phyloP scores from a whole-genome alignment of 2,888 invertebrate genomes.

The Pseudeuparius sepicola region DNA sequence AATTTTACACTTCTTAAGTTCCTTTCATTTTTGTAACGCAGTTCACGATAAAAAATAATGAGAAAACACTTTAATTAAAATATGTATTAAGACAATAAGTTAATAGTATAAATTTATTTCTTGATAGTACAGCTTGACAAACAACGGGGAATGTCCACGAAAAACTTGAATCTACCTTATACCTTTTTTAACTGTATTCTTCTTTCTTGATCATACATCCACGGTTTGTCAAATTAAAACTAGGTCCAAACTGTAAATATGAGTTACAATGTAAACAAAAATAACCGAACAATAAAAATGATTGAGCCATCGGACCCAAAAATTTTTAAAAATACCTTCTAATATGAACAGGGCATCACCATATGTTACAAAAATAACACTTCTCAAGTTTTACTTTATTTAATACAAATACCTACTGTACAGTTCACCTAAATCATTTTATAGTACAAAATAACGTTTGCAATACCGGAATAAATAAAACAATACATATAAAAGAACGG shows the following conservation, averaged over 20 bases:
- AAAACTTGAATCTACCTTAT: too few species aligned
- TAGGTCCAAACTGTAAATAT: too few species aligned
- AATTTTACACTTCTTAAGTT: too few species aligned
- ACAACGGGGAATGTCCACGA: conserved; percentile 39
- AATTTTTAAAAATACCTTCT: conserved; percentile 30
- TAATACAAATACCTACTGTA: conserved; percentile 30
- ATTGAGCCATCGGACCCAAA: conserved; percentile 27
- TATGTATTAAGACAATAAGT: conserved; percentile 33
- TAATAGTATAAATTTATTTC: conserved; percentile 39
- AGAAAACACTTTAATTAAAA: too few species aligned
- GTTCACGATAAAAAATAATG: too few species aligned
- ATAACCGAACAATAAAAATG: conserved; percentile 32
- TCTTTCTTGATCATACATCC: conserved; percentile 22
- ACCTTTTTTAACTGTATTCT: too few species aligned
- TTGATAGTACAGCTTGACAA: conserved; percentile 39
- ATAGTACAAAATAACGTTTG: conserved; percentile 27
- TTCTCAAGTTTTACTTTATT: conserved; percentile 23
- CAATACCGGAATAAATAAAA: conserved; percentile 25
- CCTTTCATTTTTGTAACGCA: too few species aligned
- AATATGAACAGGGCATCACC: conserved; percentile 33
- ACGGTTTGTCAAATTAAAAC: conserved; percentile 32
- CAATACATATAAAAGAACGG: conserved; percentile 21
- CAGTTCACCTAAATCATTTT: conserved; percentile 24
- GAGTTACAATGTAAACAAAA: conserved; percentile 22
- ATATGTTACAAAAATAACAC: conserved; percentile 38